Evolutionary conservation across 2,113 vertebrate genomes (phyloP), one percentile per base, ranked within the genome.

Genomic region (Ovis canadensis): DNA sequence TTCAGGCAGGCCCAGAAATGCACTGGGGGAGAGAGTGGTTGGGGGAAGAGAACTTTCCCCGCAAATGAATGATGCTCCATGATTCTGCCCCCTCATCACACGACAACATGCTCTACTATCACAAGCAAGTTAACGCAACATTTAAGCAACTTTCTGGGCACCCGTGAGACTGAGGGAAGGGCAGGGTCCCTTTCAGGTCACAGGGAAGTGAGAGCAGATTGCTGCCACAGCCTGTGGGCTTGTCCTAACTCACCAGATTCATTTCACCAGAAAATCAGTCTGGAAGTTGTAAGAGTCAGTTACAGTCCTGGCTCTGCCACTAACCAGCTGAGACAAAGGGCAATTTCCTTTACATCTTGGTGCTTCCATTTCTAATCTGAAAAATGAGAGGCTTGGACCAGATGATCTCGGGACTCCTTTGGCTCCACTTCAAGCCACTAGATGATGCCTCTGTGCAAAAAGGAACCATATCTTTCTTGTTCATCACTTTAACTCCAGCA

Each of bases 1-100:
- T 92, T 96, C 93, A 77, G 96, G 74, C 97, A 98, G 80, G 83
- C 90, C 81, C 77, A 88, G 93, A 93, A 78, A 21, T 90, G 82
- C 33, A 81, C 50, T 16, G 15, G 8, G 9, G 6, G 57, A 13
- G 43, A 50, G 25, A 11, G 8, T 19, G 3, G 8, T 14, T 27
- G 33, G 13, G 25, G 50, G 27, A 19, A 67, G 19, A 93, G 0
- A 23, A 36, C 36, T 84, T 43, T 78, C 52, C 55, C 62, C 80
- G 2, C 59, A 40, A 50, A 40, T 2, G 5, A 96, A 91, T 52
- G 60, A 11, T 55, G 57, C 25, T 33, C 74, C 62, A 5, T 29
- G 33, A 2, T 64, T 87, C 93, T 67, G 54, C 33, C 67, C 50
- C 59, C 21, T 83, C 23, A 2, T 43, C 43, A 52, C 29, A 86